Base-by-base conservation (phyloP, 1,140 invertebrate species). In the Sinonovacula constricta region DNA sequence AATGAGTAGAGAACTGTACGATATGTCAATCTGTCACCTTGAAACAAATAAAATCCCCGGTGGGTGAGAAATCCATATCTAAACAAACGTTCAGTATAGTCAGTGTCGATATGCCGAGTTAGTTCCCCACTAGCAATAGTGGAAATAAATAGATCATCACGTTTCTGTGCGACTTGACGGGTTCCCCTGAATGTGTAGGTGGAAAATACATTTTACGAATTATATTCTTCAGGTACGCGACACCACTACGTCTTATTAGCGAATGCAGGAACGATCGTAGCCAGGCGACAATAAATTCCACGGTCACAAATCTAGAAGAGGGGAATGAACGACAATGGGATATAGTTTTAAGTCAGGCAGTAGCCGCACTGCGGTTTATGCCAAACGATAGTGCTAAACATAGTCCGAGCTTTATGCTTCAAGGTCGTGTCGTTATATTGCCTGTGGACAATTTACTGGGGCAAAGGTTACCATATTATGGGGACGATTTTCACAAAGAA, bases 161-260 rank as follows among this genome's bases (percentile, higher is more conserved):
- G 18, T 75, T 75, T 66, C 26, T 75, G 1, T 57, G 63, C 36
- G 26, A 30, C 10, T 54, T 56, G 31, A 54, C 71, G 10, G 51
- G 60, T 7, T 75, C n/a, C 22, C 57, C 36, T 28, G 71, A 75
- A 66, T 30, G 22, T 45, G n/a, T 51, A 60, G 3, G 36, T 75
- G 5, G 63, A 65, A 39, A 56, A 75, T n/a, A 66, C 49, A 18
- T 34, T 22, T 2, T 45, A 60, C 15, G 71, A 75, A 75, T 56
- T 15, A 54, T 45, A 56, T 45, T 10, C 18, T 45, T 45, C 39
- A 7, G n/a, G n/a, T n/a, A n/a, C n/a, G n/a, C n/a, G 39, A 18
- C 39, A 18, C 39, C 39, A 18, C 39, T 45, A 7, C 39, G 39
- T 18, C 7, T 45, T 18, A 45, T 45, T 45, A 45, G 7, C 7